These are phyloP conservation scores for Lophura nycthemera DNA, from an alignment of 2,113 vertebrate species.

Conservation along the genomic window DNA sequence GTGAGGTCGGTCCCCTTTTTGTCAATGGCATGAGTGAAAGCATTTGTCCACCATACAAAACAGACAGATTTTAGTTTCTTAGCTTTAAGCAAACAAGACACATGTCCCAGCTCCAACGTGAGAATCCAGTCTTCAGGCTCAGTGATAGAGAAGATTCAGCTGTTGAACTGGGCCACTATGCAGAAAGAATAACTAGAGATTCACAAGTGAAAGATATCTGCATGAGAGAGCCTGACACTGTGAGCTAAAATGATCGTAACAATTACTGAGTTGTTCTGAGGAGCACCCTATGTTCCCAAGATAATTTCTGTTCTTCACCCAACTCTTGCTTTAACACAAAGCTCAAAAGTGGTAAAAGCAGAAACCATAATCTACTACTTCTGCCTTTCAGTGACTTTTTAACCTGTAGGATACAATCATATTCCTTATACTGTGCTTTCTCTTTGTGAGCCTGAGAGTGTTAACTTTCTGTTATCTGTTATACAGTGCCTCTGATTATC, in stretches of 20 bases:
- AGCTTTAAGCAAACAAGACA: background rate
- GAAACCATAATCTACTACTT: background rate
- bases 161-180: background rate
- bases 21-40: background rate
- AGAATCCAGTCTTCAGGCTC: background rate
- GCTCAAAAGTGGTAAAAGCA: background rate
- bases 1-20: background rate
- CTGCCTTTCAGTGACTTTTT: background rate
- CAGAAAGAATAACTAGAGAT: background rate
- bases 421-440: background rate
- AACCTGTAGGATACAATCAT: background rate
- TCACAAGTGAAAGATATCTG: background rate
- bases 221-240: background rate
- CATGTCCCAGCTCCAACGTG: background rate
- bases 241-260: background rate
- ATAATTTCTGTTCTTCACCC: background rate
- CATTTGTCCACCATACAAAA: background rate
- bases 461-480: background rate
- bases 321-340: background rate
- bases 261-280: background rate
- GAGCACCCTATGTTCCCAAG: background rate
- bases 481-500: background rate
- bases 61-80: background rate
- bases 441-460: background rate
- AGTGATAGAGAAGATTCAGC: background rate